Percentiles rank a stretch among this genome's conserved stretches.
Evolutionary conservation across 2,888 invertebrate species (phyloP).

Genomic region (Dicroscelio sp.): DNA sequence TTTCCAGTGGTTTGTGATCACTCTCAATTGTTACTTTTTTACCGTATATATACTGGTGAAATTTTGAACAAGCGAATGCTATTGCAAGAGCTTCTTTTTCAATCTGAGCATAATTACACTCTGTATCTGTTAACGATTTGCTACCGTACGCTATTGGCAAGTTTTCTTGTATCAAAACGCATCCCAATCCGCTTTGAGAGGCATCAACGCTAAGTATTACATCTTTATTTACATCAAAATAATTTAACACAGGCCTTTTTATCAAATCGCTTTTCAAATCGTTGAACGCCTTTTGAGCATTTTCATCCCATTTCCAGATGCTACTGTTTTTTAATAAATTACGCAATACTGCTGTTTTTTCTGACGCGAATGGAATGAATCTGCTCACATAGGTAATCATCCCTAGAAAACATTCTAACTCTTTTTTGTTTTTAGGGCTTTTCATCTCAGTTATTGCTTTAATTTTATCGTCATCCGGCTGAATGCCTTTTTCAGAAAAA

Average conservation of each 20-base stretch:
- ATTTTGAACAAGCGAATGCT: slow-evolving; percentile 86
- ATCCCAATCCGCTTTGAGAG: not conserved
- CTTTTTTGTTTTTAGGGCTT: slow-evolving; percentile 61
- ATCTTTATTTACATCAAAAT: too few relatives aligned
- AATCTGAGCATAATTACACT: not conserved
- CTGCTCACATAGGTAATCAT: slow-evolving; percentile 73
- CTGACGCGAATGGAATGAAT: slow-evolving; percentile 60
- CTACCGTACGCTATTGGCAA: not conserved
- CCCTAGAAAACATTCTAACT: slow-evolving; percentile 66
- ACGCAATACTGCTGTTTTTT: slow-evolving; percentile 4
- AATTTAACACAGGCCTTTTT: slow-evolving; percentile 82
- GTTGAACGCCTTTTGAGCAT: slow-evolving; percentile 53
- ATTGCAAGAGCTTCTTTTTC: slow-evolving; percentile 84
- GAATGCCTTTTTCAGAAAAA: slow-evolving; percentile 68
- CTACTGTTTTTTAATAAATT: too few relatives aligned
- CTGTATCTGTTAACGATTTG: not conserved
- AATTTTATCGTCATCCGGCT: slow-evolving; percentile 40
- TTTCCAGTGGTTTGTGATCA: slow-evolving; percentile 85
- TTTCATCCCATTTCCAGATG: slow-evolving; percentile 66
- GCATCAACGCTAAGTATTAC: slow-evolving; percentile 84
- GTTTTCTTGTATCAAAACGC: not conserved
- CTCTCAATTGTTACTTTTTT: not conserved
- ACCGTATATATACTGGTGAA: slow-evolving; percentile 85
- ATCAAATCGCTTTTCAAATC: slow-evolving; percentile 73
- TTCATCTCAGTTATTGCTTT: slow-evolving; percentile 65